Conservation (phyloP, 2,888 invertebrate species). For the Drosophila longiperda region DNA sequence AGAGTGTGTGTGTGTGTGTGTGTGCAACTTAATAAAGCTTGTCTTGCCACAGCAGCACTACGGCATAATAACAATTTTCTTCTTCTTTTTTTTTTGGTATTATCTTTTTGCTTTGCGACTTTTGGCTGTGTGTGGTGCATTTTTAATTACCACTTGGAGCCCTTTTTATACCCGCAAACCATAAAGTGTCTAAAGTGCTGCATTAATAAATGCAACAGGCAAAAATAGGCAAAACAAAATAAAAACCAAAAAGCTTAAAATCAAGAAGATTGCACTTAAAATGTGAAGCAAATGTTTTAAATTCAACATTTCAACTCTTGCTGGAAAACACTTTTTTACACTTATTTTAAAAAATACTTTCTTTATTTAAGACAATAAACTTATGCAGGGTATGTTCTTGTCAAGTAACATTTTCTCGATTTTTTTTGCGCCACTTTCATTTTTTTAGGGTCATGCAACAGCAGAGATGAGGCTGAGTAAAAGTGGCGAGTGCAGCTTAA, state of each 20-base stretch:
- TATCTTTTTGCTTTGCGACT: constrained; percentile 24
- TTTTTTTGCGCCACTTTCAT: not conserved
- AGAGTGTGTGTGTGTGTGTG: constrained; percentile 27
- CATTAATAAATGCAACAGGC: constrained; percentile 14
- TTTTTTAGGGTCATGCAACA: constrained; percentile 50
- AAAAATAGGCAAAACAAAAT: not conserved
- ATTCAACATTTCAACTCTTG: not conserved
- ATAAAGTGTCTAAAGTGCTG: not conserved
- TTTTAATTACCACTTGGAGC: constrained; percentile 59
- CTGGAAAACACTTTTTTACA: not conserved
- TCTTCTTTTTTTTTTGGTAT: constrained; percentile 15
- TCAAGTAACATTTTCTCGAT: not conserved
- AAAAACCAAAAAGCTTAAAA: not conserved
- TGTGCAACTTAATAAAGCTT: constrained; percentile 58
- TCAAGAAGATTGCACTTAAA: not conserved
- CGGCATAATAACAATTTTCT: constrained; percentile 53
- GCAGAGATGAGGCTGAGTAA: not conserved
- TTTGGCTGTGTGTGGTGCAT: constrained; percentile 52
- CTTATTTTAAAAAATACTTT: not conserved
- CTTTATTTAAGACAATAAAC: not conserved
- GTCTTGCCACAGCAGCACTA: constrained; percentile 55
- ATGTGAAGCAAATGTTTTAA: not conserved
- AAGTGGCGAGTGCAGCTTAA: constrained; percentile 50
- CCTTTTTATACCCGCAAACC: constrained; percentile 40
- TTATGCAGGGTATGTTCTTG: constrained; percentile 2